phyloP scores from a whole-genome alignment of 2,797 vertebrate species.

The Pseudocheirus occidentalis region DNA sequence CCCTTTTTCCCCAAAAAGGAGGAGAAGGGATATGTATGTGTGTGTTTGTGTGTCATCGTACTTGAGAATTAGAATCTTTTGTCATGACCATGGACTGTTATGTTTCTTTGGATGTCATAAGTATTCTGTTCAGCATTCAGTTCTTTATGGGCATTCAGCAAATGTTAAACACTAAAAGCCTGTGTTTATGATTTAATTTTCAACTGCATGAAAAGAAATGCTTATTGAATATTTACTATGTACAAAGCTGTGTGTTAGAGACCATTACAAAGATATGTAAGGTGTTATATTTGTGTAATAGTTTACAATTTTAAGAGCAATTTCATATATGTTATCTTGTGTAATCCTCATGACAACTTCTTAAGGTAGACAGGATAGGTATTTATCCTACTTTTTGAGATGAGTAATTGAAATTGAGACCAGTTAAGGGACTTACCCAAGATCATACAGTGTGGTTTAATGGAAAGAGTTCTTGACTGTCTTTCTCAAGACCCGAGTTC shows the following conservation, averaged over 20 bases:
- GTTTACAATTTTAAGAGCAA: conserved; percentile 45
- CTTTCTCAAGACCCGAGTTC: no score
- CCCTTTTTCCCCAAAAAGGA: conserved; percentile 37
- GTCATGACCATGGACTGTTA: no score
- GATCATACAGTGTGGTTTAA: not conserved
- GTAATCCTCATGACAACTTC: conserved; percentile 18
- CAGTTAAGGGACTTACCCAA: not conserved
- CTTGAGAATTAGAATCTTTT: no score
- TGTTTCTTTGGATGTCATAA: no score
- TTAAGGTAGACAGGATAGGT: conserved; percentile 21
- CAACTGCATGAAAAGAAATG: conserved; percentile 32
- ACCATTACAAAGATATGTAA: not conserved
- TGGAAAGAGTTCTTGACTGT: no score
- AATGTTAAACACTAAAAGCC: not conserved
- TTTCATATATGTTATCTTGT: conserved; percentile 42
- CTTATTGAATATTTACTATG: not conserved
- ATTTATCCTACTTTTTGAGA: not conserved
- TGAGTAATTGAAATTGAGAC: conserved; percentile 25
- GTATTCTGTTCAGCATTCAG: not conserved
- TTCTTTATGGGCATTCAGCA: conserved; percentile 14
- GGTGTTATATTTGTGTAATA: conserved; percentile 9
- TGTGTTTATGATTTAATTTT: not conserved
- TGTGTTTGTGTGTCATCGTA: not conserved
- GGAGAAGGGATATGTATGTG: not conserved
- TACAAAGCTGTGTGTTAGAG: conserved; percentile 27